Percentiles rank a stretch among this genome's conserved stretches.
phyloP scores from a whole-genome alignment of 2,888 invertebrate species.

The Cephus runcator region DNA sequence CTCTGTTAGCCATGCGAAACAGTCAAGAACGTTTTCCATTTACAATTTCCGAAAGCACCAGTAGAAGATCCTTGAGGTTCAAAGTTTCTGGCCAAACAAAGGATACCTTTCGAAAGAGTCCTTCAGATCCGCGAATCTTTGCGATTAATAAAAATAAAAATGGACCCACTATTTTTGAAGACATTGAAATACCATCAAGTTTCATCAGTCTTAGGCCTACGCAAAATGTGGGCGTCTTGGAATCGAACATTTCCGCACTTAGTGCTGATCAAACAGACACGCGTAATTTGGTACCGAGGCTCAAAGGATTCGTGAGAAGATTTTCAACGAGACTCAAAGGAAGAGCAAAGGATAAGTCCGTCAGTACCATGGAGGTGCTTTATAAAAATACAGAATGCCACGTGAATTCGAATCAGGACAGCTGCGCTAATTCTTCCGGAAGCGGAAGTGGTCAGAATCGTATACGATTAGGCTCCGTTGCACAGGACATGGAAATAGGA shows the following conservation, averaged over 20 bases:
- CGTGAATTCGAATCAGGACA: conserved; percentile 19
- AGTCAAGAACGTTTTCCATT: conserved; percentile 48
- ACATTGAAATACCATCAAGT: background rate
- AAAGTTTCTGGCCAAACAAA: conserved; percentile 2
- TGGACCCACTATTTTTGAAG: background rate
- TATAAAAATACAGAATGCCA: conserved; percentile 41
- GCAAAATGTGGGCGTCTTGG: background rate
- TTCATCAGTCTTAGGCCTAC: background rate
- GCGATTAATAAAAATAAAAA: background rate
- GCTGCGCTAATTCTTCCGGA: background rate
- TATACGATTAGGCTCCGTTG: background rate
- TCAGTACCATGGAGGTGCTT: conserved; percentile 25
- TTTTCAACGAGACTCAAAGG: conserved; percentile 33
- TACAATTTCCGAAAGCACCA: conserved; percentile 43
- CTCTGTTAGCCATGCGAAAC: background rate
- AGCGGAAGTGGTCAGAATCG: background rate
- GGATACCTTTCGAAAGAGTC: background rate
- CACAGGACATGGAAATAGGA: background rate
- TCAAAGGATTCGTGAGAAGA: conserved; percentile 34
- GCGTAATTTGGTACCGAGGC: conserved; percentile 23
- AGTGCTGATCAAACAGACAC: conserved; percentile 11
- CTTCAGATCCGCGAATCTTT: background rate
- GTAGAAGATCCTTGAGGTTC: conserved; percentile 26
- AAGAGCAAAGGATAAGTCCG: conserved; percentile 1
- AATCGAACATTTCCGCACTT: background rate